Evolutionary conservation across 2,797 vertebrate genomes (phyloP).

Genomic region (Ptychobarbus kaznakovi): DNA sequence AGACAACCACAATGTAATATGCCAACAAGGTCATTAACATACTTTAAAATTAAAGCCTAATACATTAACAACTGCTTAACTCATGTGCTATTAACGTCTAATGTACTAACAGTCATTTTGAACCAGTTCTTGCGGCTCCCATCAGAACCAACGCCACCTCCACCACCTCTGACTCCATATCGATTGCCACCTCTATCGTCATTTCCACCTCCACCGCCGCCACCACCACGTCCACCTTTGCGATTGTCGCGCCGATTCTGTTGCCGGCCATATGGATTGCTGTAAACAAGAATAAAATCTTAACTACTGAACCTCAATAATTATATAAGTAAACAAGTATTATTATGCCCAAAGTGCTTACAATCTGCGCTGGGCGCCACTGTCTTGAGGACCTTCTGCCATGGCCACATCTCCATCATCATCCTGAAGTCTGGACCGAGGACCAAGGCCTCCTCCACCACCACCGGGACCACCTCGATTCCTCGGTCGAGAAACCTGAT

Average conservation of each 20-base stretch:
- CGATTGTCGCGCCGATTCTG: constrained; percentile 71
- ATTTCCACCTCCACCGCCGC: constrained; percentile 55
- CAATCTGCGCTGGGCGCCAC: constrained; percentile 61
- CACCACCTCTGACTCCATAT: constrained; percentile 37
- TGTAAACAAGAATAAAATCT: constrained; percentile 46
- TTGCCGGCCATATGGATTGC: constrained; percentile 77
- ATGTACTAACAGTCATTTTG: constrained; percentile 78
- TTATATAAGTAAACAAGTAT: background rate
- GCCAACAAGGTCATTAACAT: background rate
- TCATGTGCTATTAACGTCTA: background rate
- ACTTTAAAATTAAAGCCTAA: background rate
- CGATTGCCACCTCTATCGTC: constrained; percentile 68
- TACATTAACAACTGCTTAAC: background rate
- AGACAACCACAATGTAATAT: background rate
- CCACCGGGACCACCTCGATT: constrained; percentile 66
- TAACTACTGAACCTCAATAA: background rate
- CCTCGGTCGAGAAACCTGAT: constrained; percentile 68
- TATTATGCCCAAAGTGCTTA: constrained; percentile 41
- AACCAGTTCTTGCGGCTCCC: constrained; percentile 75
- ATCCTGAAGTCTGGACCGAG: constrained; percentile 72
- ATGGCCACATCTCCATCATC: constrained; percentile 81
- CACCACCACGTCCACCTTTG: constrained; percentile 59
- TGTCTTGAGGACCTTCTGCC: constrained; percentile 75
- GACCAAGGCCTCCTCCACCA: constrained; percentile 54
- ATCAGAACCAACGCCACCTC: constrained; percentile 15